Base-by-base conservation (phyloP, 2,888 invertebrate species). In the Unio pictorum region DNA sequence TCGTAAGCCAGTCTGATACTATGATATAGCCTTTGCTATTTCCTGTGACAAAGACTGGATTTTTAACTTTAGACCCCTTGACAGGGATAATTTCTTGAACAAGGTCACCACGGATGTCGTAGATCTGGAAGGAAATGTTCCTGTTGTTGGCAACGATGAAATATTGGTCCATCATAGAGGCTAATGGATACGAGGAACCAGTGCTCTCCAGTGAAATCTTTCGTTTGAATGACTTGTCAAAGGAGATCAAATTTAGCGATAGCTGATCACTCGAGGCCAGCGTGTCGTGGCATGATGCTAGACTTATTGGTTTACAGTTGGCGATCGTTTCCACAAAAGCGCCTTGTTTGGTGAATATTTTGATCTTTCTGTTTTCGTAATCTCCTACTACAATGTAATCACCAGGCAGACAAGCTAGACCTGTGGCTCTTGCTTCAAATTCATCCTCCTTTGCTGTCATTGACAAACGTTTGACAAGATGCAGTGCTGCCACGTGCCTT, bases 11-110 rank as follows among this genome's bases (percentile, higher is more conserved):
- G 45, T 80, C 80, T 2, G 78, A 76, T 2, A 71, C 74, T 26
- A 80, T 74, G 17, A 80, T 71, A 4, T 80, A 74, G 20, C 80
- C 80, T 62, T 68, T 80, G 60, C 73, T 76, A 23, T 76, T 78
- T 3, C 71, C 65, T 7, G 76, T 65, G 7, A 80, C 62, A 55
- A 75, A 78, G 7, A 75, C 70, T 11, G 76, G 71, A 55, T 75
- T 76, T 57, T 78, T 60, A 15, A 71, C 67, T 57, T 72, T 76
- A 8, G 72, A 69, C 55, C 75, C 75, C 55, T 64, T 70, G 23
- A 65, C 68, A 54, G 75, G 75, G 18, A 69, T 61, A 28, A 75
- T 73, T 8, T 73, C 69, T 26, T 71, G 64, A 55, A 65, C 66
- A 18, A 73, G 62, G 15, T 78, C 72, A 18, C 80, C 80, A 28